Percentiles rank a stretch among this genome's conserved stretches.
Evolutionary conservation across 2,797 vertebrate species (phyloP).

Genomic region (Parauchenoglanis punctatus): DNA sequence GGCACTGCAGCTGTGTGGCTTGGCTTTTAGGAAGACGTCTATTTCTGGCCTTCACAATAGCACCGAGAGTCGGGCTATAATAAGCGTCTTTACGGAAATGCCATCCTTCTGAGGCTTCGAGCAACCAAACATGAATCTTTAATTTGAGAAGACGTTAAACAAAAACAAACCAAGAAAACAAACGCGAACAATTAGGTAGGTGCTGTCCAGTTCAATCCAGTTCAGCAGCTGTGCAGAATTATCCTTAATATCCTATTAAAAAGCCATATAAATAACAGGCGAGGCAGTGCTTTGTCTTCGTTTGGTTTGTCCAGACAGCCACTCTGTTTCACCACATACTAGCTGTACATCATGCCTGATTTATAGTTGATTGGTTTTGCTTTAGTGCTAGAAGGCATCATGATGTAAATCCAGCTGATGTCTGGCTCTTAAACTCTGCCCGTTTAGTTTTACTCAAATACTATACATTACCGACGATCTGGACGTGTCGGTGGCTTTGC

Average conservation of each 20-base stretch:
- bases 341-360: background rate
- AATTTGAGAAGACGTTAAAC: background rate
- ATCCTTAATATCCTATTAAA: background rate
- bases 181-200: background rate
- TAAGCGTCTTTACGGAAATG: background rate
- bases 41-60: background rate
- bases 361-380: background rate
- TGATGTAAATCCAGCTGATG: background rate
- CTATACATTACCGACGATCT: background rate
- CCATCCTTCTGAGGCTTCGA: background rate
- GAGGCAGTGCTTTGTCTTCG: background rate
- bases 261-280: background rate
- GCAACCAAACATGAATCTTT: background rate
- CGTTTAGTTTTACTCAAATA: background rate
- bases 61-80: background rate
- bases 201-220: background rate
- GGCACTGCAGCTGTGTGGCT: background rate
- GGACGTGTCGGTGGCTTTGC: background rate
- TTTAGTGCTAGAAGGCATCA: background rate
- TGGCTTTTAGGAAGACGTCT: background rate
- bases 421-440: background rate
- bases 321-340: background rate
- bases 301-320: conserved; percentile 6
- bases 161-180: background rate
- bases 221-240: background rate